Percentiles rank a stretch among this genome's conserved stretches.
These are phyloP conservation scores for Pteria penguin DNA, from an alignment of 2,888 invertebrate species.

Conservation along the genomic window DNA sequence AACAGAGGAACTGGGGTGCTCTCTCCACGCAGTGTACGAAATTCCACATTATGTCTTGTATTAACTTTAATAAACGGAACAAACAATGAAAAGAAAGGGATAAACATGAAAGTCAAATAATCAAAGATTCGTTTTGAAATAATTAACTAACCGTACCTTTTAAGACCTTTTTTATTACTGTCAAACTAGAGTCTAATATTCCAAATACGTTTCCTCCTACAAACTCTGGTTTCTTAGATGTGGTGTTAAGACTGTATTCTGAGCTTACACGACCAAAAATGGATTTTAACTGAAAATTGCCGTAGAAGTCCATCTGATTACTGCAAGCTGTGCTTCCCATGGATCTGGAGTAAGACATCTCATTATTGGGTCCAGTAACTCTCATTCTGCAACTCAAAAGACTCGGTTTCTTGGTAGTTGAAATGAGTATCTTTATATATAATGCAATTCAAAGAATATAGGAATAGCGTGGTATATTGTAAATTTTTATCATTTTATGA, in stretches of 20 bases:
- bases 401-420: not conserved
- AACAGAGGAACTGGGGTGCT: too few relatives aligned
- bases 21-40: too few relatives aligned
- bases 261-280: not conserved
- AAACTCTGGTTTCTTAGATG: not conserved
- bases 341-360: not conserved
- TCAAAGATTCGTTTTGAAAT: too few relatives aligned
- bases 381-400: not conserved
- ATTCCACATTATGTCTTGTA: too few relatives aligned
- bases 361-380: not conserved
- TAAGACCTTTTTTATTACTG: not conserved
- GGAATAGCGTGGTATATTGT: too few relatives aligned
- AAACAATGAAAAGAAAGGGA: too few relatives aligned
- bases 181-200: not conserved
- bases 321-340: not conserved
- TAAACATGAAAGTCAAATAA: too few relatives aligned
- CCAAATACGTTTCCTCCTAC: not conserved
- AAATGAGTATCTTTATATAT: too few relatives aligned
- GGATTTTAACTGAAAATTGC: not conserved
- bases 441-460: too few relatives aligned
- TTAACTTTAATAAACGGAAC: too few relatives aligned
- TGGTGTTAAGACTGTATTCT: not conserved
- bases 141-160: too few relatives aligned
- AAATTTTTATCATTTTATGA: too few relatives aligned
- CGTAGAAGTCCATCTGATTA: not conserved